Evolutionary conservation across 2,888 invertebrate species (phyloP).

Genomic region (Globia sparganii): DNA sequence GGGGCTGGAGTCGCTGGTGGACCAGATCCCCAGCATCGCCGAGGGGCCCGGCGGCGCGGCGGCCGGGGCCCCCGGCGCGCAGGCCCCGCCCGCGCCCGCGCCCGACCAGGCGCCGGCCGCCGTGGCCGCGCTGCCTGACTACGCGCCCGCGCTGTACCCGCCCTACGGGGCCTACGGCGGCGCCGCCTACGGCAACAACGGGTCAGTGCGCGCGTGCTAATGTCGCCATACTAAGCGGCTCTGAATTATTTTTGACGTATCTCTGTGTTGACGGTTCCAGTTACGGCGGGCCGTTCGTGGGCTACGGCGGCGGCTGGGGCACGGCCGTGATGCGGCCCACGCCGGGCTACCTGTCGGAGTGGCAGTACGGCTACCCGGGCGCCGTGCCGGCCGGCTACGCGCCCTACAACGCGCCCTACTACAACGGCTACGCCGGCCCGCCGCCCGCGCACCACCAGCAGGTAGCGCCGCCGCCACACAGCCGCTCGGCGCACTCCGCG

Average conservation of each 20-base stretch:
- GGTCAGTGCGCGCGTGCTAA: too few relatives aligned
- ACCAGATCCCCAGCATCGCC: constrained; percentile 97
- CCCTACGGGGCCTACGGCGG: constrained; percentile 83
- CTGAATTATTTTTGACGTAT: background rate
- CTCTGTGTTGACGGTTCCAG: constrained; percentile 64
- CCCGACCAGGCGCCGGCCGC: constrained; percentile 65
- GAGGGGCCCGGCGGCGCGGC: constrained; percentile 90
- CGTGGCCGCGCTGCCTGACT: constrained; percentile 76
- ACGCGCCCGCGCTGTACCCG: constrained; percentile 80
- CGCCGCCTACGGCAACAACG: constrained; percentile 82
- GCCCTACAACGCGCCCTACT: constrained; percentile 87
- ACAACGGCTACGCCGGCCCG: constrained; percentile 87
- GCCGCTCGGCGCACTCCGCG: too few relatives aligned
- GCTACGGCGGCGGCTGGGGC: constrained; percentile 87
- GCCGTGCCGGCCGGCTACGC: constrained; percentile 80
- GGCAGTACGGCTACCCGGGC: constrained; percentile 86
- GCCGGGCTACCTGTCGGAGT: constrained; percentile 88
- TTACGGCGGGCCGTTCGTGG: constrained; percentile 87
- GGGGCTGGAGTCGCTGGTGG: constrained; percentile 96
- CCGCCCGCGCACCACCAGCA: constrained; percentile 87
- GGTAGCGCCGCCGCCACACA: too few relatives aligned
- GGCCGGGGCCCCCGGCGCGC: constrained; percentile 45
- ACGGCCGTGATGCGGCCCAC: constrained; percentile 88
- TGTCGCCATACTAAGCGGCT: too few relatives aligned
- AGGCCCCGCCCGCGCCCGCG: constrained; percentile 56